phyloP scores from a whole-genome alignment of 2,797 vertebrate genomes.

The Danio albolineatus region DNA sequence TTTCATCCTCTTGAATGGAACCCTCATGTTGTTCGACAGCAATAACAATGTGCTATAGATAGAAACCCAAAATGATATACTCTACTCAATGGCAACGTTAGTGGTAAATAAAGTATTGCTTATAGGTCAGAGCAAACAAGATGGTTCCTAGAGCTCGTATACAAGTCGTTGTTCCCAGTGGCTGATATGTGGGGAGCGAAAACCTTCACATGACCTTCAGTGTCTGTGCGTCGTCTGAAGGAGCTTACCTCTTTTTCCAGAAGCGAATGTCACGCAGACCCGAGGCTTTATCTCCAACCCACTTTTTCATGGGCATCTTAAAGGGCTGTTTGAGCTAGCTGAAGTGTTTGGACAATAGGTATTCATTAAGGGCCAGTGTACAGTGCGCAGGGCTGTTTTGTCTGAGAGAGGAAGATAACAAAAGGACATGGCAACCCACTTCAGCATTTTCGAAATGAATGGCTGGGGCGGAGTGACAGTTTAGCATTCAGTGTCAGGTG shows the following conservation, averaged over 20 bases:
- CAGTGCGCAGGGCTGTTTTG: conserved; percentile 62
- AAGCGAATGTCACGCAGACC: conserved; percentile 58
- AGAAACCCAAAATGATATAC: background rate
- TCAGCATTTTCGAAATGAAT: conserved; percentile 57
- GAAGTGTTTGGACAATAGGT: conserved; percentile 60
- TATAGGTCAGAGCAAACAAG: background rate
- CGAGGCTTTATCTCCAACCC: conserved; percentile 53
- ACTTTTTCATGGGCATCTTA: conserved; percentile 61
- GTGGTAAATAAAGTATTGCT: background rate
- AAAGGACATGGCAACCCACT: conserved; percentile 58
- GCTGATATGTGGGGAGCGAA: conserved; percentile 39
- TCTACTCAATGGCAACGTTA: background rate
- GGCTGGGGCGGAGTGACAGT: conserved; percentile 44
- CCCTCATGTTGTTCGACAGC: background rate
- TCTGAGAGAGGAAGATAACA: conserved; percentile 59
- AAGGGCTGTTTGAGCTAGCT: conserved; percentile 51
- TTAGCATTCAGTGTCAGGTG: conserved; percentile 55
- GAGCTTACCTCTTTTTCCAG: conserved; percentile 47
- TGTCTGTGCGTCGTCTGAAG: conserved; percentile 54
- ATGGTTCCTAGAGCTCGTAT: background rate
- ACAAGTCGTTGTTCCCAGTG: conserved; percentile 34
- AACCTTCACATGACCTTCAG: conserved; percentile 55
- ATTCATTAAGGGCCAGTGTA: conserved; percentile 61
- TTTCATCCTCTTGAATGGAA: background rate
- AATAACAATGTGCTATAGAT: background rate